Evolutionary conservation across 2,113 vertebrate genomes (phyloP).

Genomic region (Oncorhynchus masou): DNA sequence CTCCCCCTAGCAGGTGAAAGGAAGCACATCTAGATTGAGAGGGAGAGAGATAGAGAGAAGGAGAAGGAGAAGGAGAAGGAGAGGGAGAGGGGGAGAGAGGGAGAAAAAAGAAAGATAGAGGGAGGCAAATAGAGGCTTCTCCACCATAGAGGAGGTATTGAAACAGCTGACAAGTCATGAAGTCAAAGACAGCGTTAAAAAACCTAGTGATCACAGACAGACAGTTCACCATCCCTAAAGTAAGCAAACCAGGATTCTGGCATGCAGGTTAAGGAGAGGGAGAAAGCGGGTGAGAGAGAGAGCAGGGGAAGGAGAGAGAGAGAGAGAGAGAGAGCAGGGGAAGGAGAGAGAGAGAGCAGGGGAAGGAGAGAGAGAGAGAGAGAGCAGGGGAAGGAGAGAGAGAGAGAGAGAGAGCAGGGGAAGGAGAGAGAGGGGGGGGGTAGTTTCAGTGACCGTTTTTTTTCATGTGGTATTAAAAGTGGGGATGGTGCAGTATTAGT

Average conservation of each 20-base stretch:
- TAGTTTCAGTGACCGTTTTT: not conserved
- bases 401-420: too few species aligned
- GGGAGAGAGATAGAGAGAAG: not conserved
- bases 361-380: too few species aligned
- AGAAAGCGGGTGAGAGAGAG: too few species aligned
- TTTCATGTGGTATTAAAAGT: constrained; percentile 1
- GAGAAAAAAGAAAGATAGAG: not conserved
- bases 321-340: too few species aligned
- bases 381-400: too few species aligned
- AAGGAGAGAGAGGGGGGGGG: too few species aligned
- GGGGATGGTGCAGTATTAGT: not conserved
- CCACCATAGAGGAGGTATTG: not conserved
- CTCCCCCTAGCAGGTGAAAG: constrained; percentile 74
- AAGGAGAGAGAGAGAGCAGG: not conserved
- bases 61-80: not conserved
- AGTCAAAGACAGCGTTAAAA: not conserved
- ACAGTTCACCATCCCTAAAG: constrained; percentile 30
- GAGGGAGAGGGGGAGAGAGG: not conserved
- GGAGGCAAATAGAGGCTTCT: not conserved
- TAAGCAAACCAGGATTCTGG: constrained; percentile 35
- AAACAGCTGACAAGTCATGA: not conserved
- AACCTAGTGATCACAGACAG: not conserved
- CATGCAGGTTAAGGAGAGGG: constrained; percentile 16
- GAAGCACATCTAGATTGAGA: constrained; percentile 19
- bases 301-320: too few species aligned